Base-by-base conservation (phyloP, 2,888 invertebrate genomes). In the Alloplasta piceator region DNA sequence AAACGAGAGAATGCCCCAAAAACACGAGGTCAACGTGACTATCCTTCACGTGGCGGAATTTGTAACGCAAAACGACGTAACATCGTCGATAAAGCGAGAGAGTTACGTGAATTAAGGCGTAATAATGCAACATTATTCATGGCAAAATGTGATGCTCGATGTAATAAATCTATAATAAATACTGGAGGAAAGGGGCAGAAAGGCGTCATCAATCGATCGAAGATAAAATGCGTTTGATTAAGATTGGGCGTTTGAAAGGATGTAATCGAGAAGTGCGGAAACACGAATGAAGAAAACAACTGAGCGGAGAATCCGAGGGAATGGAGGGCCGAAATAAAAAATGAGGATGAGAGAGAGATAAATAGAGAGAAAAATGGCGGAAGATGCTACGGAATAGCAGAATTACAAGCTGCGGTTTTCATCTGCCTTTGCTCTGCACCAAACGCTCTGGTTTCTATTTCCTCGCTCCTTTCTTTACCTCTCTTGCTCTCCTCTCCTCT, bases 391-490 rank as follows among this genome's bases (percentile, higher is more conserved):
- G 6, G 60, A 71, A 75, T 58, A 50, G 36, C n/a, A 61, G 26
- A 26, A 56, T 56, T 74, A 70, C 58, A 52, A 71, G 66, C 46
- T 41, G 64, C 36, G 12, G 48, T 67, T 76, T 80, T 61, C 73
- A 68, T 66, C 70, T 81, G 76, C 66, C 67, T 78, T 43, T 66
- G 56, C 66, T 36, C 43, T 12, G 55, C 60, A 36, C 43, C 56
- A n/a, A 68, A 61, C 60, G 73, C 63, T 70, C 73, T 64, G 66
- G 64, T 66, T 74, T 70, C 41, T 38, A 7, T 5, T 46, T 12
- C 43, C 61, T 14, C 7, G n/a, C 36, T 5, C 36, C 39, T 43
- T 38, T 26, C 16, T 43, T 46, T 26, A 14, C 41, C 16, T 43
- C 12, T 41, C 43, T 6, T 43, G 7, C 3, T 36, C 66, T 55